Conservation (phyloP, 1,140 invertebrate genomes). For the Harpegnathos saltator region DNA sequence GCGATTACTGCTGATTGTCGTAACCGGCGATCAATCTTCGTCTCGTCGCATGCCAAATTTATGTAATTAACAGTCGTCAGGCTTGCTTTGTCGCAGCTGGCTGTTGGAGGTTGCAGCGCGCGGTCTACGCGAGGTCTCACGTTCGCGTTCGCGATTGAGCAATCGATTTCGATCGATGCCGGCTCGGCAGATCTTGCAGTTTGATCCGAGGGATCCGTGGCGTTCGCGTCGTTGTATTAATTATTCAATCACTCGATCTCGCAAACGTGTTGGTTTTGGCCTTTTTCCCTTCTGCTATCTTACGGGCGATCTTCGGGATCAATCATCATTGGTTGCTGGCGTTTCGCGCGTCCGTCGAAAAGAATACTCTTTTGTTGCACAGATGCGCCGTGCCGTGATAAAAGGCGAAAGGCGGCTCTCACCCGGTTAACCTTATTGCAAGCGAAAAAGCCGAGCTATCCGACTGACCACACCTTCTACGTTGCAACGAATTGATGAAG, state of each 20-base stretch:
- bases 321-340: not conserved
- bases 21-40: constrained; percentile 8
- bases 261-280: not conserved
- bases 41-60: constrained; percentile 1
- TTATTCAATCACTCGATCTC: constrained; percentile 2
- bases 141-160: constrained; percentile 2
- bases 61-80: not conserved
- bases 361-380: constrained; percentile 17
- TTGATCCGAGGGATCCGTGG: too few relatives aligned
- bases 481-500: constrained; percentile 19
- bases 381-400: constrained; percentile 9
- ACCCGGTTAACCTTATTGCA: constrained; percentile 17
- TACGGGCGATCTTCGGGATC: not conserved
- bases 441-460: constrained; percentile 23
- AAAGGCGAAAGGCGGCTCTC: constrained; percentile 23
- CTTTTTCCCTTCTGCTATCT: constrained; percentile 5
- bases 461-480: constrained; percentile 51
- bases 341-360: constrained; percentile 21
- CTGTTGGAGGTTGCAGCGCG: not conserved
- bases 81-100: not conserved
- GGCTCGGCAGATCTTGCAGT: not conserved
- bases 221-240: not conserved
- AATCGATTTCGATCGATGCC: not conserved
- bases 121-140: not conserved
- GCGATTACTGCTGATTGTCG: not conserved